These are phyloP conservation scores for Sisor rabdophorus DNA, from an alignment of 2,113 vertebrate genomes.

Conservation along the genomic window DNA sequence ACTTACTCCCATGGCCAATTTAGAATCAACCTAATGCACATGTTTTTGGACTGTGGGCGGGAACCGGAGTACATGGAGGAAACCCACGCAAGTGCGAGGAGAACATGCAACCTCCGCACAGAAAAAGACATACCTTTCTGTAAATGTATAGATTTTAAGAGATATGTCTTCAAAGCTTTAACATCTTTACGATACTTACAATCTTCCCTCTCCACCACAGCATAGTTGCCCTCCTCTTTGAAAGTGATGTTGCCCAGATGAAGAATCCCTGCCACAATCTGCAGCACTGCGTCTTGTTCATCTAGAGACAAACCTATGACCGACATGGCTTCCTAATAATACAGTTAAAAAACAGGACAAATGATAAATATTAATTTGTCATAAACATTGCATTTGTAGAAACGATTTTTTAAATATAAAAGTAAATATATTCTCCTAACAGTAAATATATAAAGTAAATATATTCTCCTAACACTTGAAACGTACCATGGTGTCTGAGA, in stretches of 20 bases:
- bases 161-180: not conserved
- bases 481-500: conserved; percentile 72
- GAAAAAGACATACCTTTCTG: not conserved
- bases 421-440: not conserved
- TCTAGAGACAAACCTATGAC: conserved; percentile 72
- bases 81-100: no score
- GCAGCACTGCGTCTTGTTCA: conserved; percentile 71
- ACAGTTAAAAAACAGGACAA: conserved; percentile 7
- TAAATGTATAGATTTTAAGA: not conserved
- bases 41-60: no score
- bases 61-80: no score
- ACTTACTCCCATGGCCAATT: no score
- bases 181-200: conserved; percentile 61
- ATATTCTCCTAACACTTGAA: not conserved
- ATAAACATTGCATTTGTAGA: not conserved
- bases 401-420: no score
- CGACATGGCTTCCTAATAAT: conserved; percentile 70
- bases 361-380: not conserved
- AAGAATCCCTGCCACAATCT: conserved; percentile 76
- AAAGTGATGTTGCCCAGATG: conserved; percentile 79
- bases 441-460: not conserved
- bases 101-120: no score
- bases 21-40: no score
- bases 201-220: conserved; percentile 75
- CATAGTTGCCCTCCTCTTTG: conserved; percentile 77